Base-by-base conservation (phyloP, 2,888 invertebrate species). In the Aleiodes alternator region DNA sequence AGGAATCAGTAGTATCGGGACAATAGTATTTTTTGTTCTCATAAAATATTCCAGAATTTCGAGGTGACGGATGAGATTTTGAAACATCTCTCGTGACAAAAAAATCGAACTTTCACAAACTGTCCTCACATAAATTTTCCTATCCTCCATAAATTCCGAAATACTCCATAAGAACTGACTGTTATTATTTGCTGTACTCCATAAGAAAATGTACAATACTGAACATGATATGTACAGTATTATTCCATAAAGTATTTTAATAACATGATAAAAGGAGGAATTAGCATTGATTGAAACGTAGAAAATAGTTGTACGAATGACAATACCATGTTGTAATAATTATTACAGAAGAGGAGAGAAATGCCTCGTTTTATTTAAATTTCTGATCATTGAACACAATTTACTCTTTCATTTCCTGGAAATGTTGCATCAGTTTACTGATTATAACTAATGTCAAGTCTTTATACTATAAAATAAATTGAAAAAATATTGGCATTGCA, bases 181-280 rank as follows among this genome's bases (percentile, higher is more conserved):
- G 56, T 55, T 23, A 53, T 31, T 57, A 14, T 48, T 12, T 56
- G 43, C 56, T 57, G 3, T 34, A 68, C 50, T 68, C 68, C 50
- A 72, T 79, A 72, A 77, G 23, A 78, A 73, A 79, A 77, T 79
- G 77, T 78, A 77, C 70, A 71, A 71, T 53, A 68, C 68, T 61
- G 68, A 72, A 31, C 61, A 61, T 59, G 9, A 3, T 43, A 51
- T 69, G 81, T 84, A 84, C 81, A 86, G 82, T 83, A 85, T 84
- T 82, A 81, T 83, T 83, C 80, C 78, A 69, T 81, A 80, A 80
- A 82, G 82, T 83, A 84, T 82, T 82, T 84, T 84, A 81, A 81
- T 81, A 81, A 81, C 57, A 72, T 72, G 81, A 81, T 72, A 72
- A 55, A 81, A 80, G 75, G 61, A 16, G 68, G 71, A 75, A 57